Conservation (phyloP, 2,888 invertebrate species). For the Aspidiotus destructor region DNA sequence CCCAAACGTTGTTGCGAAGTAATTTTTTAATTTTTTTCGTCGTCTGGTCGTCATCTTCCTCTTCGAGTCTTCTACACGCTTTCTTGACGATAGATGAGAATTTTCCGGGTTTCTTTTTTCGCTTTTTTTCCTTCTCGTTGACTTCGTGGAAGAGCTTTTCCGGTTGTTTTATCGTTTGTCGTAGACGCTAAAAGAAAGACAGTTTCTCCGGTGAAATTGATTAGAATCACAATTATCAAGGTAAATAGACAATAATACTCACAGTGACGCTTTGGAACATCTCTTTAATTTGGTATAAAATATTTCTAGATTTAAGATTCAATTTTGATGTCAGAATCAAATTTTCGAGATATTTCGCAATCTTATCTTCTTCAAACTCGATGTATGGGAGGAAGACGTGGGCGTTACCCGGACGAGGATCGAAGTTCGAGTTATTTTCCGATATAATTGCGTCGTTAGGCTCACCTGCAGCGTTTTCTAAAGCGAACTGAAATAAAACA, state of each 20-base stretch:
- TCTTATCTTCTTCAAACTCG: constrained; percentile 51
- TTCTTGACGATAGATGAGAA: constrained; percentile 11
- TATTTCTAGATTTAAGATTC: constrained; percentile 19
- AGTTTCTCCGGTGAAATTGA: not conserved
- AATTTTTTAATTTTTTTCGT: not conserved
- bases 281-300: constrained; percentile 17
- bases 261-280: constrained; percentile 25
- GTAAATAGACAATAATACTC: not conserved
- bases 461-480: constrained; percentile 15
- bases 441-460: constrained; percentile 21
- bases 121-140: constrained; percentile 9
- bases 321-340: constrained; percentile 37
- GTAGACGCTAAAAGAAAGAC: constrained; percentile 3
- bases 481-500: constrained; percentile 1
- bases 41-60: constrained; percentile 1
- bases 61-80: constrained; percentile 13
- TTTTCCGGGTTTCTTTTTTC: constrained; percentile 2
- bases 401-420: constrained; percentile 72
- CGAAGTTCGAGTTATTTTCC: constrained; percentile 42
- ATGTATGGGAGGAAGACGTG: constrained; percentile 62
- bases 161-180: constrained; percentile 4
- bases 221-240: not conserved
- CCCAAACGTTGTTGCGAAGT: not conserved
- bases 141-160: constrained; percentile 10
- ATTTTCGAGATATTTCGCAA: constrained; percentile 49